Conservation (phyloP, 2,888 invertebrate species). For the Pilophorus perplexus region DNA sequence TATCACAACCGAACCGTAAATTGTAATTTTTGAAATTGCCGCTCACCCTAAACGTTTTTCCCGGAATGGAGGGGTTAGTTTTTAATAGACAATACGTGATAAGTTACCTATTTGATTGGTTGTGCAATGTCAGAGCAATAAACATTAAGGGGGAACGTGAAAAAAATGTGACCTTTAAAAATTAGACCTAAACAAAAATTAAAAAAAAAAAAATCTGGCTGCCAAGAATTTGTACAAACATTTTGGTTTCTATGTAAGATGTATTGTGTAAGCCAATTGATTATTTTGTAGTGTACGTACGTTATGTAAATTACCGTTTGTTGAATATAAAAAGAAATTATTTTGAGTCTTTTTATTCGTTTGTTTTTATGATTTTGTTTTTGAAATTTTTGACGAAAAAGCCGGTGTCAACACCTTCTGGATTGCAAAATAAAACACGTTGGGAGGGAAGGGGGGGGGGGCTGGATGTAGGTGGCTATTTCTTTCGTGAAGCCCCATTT, state of each 20-base stretch:
- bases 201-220: conserved; percentile 42
- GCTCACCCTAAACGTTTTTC: conserved; percentile 44
- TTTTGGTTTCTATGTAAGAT: conserved; percentile 34
- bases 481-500: neutral
- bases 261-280: conserved; percentile 42
- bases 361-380: conserved; percentile 2
- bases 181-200: conserved; percentile 33
- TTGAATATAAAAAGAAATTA: conserved; percentile 37
- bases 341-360: conserved; percentile 27
- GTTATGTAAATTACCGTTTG: conserved; percentile 32
- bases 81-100: conserved; percentile 44
- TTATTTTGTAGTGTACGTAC: conserved; percentile 34
- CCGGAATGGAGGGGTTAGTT: conserved; percentile 26
- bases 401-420: neutral
- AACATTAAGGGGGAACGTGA: conserved; percentile 39
- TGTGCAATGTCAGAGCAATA: conserved; percentile 46
- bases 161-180: conserved; percentile 17
- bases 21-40: too few species aligned
- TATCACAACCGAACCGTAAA: too few species aligned
- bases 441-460: too few species aligned
- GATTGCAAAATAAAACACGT: neutral
- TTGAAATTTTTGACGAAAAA: neutral
- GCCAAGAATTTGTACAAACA: conserved; percentile 42
- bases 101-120: conserved; percentile 44
- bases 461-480: neutral